A percentile compares a stretch with the other conserved stretches of the same genome.
Conservation (phyloP, 2,888 invertebrate genomes). For the Apotomis turbidana region DNA sequence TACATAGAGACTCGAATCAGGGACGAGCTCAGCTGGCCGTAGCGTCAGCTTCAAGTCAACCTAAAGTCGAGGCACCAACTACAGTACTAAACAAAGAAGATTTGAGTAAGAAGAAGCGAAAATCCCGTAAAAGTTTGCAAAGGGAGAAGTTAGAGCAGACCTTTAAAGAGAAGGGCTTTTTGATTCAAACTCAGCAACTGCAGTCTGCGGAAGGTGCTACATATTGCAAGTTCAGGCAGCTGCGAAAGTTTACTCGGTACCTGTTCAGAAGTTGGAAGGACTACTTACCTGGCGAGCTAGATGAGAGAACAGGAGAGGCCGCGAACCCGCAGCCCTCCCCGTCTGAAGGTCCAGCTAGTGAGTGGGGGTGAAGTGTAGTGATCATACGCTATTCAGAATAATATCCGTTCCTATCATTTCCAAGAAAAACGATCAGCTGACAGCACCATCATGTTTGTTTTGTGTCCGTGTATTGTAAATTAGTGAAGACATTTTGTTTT, state of each 20-base stretch:
- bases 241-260: slow-evolving; percentile 95
- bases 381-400: background rate
- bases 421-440: background rate
- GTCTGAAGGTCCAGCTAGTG: slow-evolving; percentile 52
- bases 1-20: slow-evolving; percentile 88
- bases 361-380: slow-evolving; percentile 60
- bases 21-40: slow-evolving; percentile 62
- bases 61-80: slow-evolving; percentile 49
- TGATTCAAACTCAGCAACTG: slow-evolving; percentile 96
- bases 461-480: slow-evolving; percentile 17
- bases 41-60: slow-evolving; percentile 55
- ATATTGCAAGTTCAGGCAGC: slow-evolving; percentile 95
- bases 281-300: slow-evolving; percentile 91
- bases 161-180: slow-evolving; percentile 95
- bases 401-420: slow-evolving; percentile 11
- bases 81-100: slow-evolving; percentile 63
- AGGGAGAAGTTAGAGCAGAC: slow-evolving; percentile 95
- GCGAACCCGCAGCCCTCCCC: slow-evolving; percentile 43
- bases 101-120: slow-evolving; percentile 85
- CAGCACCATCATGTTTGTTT: background rate
- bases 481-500: background rate
- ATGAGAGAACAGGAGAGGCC: slow-evolving; percentile 56
- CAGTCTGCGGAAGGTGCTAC: slow-evolving; percentile 97
- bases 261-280: slow-evolving; percentile 97
- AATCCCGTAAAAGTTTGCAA: slow-evolving; percentile 92